Evolutionary conservation across 2,797 vertebrate species (phyloP).

Genomic region (Takifugu ocellatus): DNA sequence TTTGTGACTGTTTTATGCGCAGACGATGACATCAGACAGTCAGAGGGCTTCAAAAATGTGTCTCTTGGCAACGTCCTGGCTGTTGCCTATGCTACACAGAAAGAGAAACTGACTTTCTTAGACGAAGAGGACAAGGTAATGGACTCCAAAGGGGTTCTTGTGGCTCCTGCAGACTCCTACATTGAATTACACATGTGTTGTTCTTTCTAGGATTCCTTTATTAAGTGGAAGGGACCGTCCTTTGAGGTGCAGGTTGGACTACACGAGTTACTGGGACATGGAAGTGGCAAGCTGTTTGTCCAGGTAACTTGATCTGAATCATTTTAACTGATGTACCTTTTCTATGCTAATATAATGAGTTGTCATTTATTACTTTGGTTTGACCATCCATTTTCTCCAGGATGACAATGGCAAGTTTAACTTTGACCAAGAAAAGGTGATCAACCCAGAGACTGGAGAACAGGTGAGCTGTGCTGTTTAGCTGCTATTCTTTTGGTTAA

Average conservation of each 20-base stretch:
- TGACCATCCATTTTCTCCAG: constrained; percentile 48
- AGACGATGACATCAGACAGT: constrained; percentile 92
- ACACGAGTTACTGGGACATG: constrained; percentile 89
- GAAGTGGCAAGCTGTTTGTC: constrained; percentile 90
- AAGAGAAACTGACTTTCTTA: constrained; percentile 89
- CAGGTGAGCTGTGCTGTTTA: constrained; percentile 67
- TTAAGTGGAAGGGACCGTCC: constrained; percentile 87
- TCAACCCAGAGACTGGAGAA: constrained; percentile 87
- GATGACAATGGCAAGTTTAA: constrained; percentile 85
- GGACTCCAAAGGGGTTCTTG: too few species aligned
- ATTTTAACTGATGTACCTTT: not conserved
- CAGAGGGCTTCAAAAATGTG: constrained; percentile 91
- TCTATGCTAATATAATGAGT: not conserved
- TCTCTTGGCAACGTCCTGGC: constrained; percentile 89
- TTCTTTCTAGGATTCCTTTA: constrained; percentile 80
- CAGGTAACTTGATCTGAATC: constrained; percentile 70
- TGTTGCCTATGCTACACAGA: constrained; percentile 82
- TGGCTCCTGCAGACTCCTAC: too few species aligned
- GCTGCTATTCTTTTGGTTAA: not conserved
- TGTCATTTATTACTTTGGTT: not conserved
- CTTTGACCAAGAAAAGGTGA: constrained; percentile 81
- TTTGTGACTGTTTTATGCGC: constrained; percentile 4
- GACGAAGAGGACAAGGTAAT: constrained; percentile 86
- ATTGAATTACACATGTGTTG: not conserved
- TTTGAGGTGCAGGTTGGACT: constrained; percentile 93